Evolutionary conservation across 2,888 invertebrate species (phyloP).

Genomic region (Tenthredo mesomela): DNA sequence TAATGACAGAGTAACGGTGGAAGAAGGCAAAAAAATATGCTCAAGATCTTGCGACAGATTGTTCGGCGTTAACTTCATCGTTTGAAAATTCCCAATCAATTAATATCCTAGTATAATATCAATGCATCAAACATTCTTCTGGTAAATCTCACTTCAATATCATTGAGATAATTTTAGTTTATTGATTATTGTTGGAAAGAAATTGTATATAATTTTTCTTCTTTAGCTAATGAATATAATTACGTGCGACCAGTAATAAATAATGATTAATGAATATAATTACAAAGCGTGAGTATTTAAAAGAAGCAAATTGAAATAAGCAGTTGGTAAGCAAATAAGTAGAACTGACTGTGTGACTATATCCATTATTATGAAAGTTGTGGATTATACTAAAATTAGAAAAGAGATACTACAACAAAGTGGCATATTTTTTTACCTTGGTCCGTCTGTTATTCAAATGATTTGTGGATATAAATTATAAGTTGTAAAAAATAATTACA

Average conservation of each 20-base stretch:
- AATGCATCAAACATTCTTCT: not conserved
- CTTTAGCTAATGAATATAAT: not conserved
- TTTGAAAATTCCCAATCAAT: not conserved
- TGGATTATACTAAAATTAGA: not conserved
- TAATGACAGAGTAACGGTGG: not conserved
- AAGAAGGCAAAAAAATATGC: slow-evolving; percentile 14
- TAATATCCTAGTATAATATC: not conserved
- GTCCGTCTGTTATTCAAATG: not conserved
- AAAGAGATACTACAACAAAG: not conserved
- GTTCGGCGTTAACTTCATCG: not conserved
- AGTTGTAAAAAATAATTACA: not conserved
- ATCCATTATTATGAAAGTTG: not conserved
- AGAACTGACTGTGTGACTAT: not conserved
- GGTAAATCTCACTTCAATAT: not conserved
- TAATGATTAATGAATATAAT: too few relatives aligned
- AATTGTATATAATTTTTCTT: not conserved
- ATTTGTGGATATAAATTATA: not conserved
- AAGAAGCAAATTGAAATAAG: not conserved
- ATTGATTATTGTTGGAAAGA: slow-evolving; percentile 22
- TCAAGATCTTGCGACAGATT: not conserved
- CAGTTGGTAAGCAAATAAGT: not conserved
- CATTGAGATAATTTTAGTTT: not conserved
- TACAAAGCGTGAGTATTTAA: not conserved
- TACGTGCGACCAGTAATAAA: not conserved
- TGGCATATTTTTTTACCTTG: not conserved